Base-by-base conservation (phyloP, 2,888 invertebrate species). In the Drosophila anomalata region DNA sequence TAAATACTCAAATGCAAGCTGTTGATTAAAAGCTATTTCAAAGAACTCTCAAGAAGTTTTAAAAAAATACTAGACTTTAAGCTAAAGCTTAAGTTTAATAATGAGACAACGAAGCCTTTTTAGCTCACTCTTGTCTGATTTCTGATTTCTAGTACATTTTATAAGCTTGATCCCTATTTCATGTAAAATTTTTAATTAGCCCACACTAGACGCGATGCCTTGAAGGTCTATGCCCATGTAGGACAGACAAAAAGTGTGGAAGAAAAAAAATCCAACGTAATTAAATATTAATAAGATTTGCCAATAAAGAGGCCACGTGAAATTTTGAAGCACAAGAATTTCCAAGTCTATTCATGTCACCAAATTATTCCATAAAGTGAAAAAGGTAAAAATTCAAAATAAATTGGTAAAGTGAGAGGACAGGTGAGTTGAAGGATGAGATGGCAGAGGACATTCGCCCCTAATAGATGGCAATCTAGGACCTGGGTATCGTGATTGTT, bases 241-340 rank as follows among this genome's bases (percentile, higher is more conserved):
- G n/a, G 50, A 22, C 24, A 17, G 29, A 29, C n/a, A 14, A 6
- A 56, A 33, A 56, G 57, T 47, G 42, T 11, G 29, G 17, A 14
- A 52, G 36, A 41, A 31, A 51, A 48, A 46, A 61, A 58, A 56
- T 79, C 46, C 65, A 31, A 66, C 39, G 55, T 86, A 86, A 83
- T 88, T 75, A 87, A 86, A 82, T 78, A 86, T 87, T 82, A 88
- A 88, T 82, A 86, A 68, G 73, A 71, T 74, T 74, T 79, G 76
- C 67, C 80, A 88, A 84, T 84, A 87, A 86, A 66, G 78, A 69
- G 56, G 60, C 60, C 48, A 42, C 29, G 51, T 11, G 5, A 50
- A 39, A 29, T 29, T 29, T 9, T 29, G 3, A 29, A 29, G 29
- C 29, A 9, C 29, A 29, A 29, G 9, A 70, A 47, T 47, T 65